These are phyloP conservation scores for Pammene aurita DNA, from an alignment of 2,888 invertebrate species.

Conservation along the genomic window DNA sequence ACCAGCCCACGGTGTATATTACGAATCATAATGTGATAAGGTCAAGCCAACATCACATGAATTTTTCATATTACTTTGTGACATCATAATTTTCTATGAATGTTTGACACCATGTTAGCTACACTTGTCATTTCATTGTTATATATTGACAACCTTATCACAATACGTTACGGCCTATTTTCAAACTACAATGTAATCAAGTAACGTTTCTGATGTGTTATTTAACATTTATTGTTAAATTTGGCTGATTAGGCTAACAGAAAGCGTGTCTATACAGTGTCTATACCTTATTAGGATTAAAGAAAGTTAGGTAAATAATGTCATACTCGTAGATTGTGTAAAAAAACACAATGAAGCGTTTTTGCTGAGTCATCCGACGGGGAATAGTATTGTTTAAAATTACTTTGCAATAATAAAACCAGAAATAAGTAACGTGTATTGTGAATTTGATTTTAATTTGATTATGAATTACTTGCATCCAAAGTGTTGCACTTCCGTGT, in stretches of 20 bases:
- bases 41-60: not conserved
- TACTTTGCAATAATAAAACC: not conserved
- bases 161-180: not conserved
- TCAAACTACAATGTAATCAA: slow-evolving; percentile 13
- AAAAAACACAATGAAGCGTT: not conserved
- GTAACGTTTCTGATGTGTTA: slow-evolving; percentile 13
- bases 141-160: slow-evolving; percentile 7
- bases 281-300: slow-evolving; percentile 15
- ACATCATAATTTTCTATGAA: not conserved
- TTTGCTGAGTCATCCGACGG: no score
- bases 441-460: no score
- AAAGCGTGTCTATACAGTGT: slow-evolving; percentile 16
- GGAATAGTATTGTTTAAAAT: not conserved
- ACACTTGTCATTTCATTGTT: slow-evolving; percentile 20
- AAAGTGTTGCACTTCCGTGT: no score
- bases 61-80: not conserved
- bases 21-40: not conserved
- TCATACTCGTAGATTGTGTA: slow-evolving; percentile 3
- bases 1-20: no score
- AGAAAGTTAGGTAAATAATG: slow-evolving; percentile 18
- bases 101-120: slow-evolving; percentile 12
- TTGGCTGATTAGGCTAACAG: slow-evolving; percentile 7
- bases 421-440: no score
- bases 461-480: no score
- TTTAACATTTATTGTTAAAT: slow-evolving; percentile 23